phyloP scores from a whole-genome alignment of 2,888 invertebrate species.

The Acrobasis repandana region DNA sequence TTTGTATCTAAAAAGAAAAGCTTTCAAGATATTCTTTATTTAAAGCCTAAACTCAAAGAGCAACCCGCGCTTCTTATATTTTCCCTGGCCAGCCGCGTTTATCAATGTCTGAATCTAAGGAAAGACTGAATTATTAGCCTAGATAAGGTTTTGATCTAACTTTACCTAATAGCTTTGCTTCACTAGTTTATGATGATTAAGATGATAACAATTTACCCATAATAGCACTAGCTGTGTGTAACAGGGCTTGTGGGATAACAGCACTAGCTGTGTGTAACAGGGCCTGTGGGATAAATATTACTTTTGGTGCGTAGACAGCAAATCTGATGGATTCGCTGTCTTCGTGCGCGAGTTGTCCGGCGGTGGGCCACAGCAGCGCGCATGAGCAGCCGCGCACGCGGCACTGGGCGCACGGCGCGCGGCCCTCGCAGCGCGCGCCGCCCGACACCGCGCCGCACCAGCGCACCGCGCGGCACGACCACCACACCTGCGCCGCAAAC shows the following conservation, averaged over 20 bases:
- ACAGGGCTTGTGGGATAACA: neutral
- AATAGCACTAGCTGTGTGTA: too few relatives aligned
- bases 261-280: neutral
- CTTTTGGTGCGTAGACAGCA: conserved; percentile 50
- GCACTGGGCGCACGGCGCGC: conserved; percentile 45
- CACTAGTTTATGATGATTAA: too few relatives aligned
- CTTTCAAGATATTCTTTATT: too few relatives aligned
- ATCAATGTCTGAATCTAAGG: too few relatives aligned
- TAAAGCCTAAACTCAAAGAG: too few relatives aligned
- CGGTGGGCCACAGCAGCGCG: conserved; percentile 44
- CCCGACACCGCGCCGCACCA: conserved; percentile 49
- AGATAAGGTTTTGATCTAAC: too few relatives aligned
- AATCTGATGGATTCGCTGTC: conserved; percentile 37
- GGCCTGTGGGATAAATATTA: conserved; percentile 24
- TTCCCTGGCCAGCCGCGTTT: too few relatives aligned
- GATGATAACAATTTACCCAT: too few relatives aligned
- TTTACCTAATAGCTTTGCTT: too few relatives aligned
- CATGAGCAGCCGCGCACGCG: conserved; percentile 51
- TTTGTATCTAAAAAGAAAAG: too few relatives aligned
- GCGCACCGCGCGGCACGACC: conserved; percentile 48
- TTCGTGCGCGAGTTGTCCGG: conserved; percentile 42
- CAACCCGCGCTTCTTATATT: too few relatives aligned
- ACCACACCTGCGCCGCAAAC: conserved; percentile 46
- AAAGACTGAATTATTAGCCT: too few relatives aligned
- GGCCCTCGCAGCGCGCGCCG: conserved; percentile 36